phyloP scores from a whole-genome alignment of 1,140 invertebrate genomes.

The Ostrea edulis region DNA sequence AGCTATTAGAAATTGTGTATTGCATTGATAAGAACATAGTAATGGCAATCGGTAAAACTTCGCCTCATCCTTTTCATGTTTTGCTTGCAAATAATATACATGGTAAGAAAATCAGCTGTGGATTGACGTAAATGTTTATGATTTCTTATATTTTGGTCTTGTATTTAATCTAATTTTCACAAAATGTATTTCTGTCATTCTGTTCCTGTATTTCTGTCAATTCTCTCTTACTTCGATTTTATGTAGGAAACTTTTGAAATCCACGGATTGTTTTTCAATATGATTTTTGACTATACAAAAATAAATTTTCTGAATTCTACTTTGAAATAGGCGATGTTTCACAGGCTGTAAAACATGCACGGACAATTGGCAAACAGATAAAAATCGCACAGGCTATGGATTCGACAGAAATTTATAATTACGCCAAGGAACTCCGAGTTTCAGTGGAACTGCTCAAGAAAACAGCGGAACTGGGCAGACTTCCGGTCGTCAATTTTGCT shows the following conservation, averaged over 20 bases:
- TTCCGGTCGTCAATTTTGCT: constrained; percentile 77
- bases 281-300: background rate
- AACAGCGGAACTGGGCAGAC: constrained; percentile 71
- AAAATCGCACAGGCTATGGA: constrained; percentile 68
- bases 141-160: no score
- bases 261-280: no score
- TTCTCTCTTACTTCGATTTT: no score
- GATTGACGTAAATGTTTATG: background rate
- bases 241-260: no score
- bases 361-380: constrained; percentile 72
- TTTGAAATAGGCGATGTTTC: constrained; percentile 69
- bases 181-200: background rate
- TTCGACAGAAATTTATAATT: constrained; percentile 67
- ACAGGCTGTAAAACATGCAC: constrained; percentile 73
- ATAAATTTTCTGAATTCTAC: background rate
- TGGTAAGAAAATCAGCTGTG: background rate
- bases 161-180: background rate
- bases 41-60: no score
- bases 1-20: no score
- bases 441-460: constrained; percentile 71
- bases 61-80: no score
- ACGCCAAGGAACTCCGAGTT: constrained; percentile 73
- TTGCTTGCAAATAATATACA: no score
- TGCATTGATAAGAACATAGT: no score
- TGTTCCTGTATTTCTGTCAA: background rate